Evolutionary conservation across 2,888 invertebrate genomes (phyloP).

Genomic region (Harpalus rubripes): DNA sequence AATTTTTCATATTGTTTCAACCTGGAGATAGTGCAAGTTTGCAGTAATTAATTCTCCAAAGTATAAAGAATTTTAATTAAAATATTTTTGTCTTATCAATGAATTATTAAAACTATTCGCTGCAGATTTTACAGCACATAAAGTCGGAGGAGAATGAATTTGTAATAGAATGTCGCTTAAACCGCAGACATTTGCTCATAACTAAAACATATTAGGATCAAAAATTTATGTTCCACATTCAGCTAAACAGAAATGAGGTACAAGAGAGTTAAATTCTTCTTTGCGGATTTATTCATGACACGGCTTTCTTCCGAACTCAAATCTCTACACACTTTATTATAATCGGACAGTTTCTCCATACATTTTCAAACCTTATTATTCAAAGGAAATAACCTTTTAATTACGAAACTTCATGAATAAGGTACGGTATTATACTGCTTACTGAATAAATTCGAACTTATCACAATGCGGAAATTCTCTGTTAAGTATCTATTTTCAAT

Average conservation of each 20-base stretch:
- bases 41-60: constrained; percentile 20
- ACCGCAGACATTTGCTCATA: constrained; percentile 42
- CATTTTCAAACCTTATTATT: background rate
- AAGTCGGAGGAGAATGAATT: constrained; percentile 22
- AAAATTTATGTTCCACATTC: constrained; percentile 24
- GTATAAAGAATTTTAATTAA: constrained; percentile 45
- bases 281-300: background rate
- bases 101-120: constrained; percentile 32
- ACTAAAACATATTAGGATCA: constrained; percentile 43
- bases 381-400: background rate
- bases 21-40: constrained; percentile 33
- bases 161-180: constrained; percentile 40
- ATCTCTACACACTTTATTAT: background rate
- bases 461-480: background rate
- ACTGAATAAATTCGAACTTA: background rate
- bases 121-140: background rate
- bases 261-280: constrained; percentile 4
- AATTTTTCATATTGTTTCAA: constrained; percentile 42
- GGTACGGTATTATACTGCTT: background rate
- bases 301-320: background rate
- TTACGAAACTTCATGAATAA: background rate
- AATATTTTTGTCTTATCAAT: constrained; percentile 32
- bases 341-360: background rate
- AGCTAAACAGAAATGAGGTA: constrained; percentile 23
- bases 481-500: no score